These are phyloP conservation scores for pig (Sus scrofa) DNA, from an alignment of 2,113 vertebrate genomes.

Conservation along the genomic window T2T-Sscrofa CM000812.6:168327001-168327500, in stretches of 20 bases:
- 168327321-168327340: conserved; percentile 46
- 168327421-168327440: conserved; percentile 24
- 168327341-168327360: not conserved
- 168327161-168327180: conserved; percentile 58
- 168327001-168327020: conserved; percentile 82
- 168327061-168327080: conserved; percentile 66
- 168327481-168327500: not conserved
- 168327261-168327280: conserved; percentile 72
- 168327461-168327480: conserved; percentile 62
- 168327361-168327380: conserved; percentile 17
- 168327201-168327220: conserved; percentile 64
- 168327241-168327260: conserved; percentile 66
- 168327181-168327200: conserved; percentile 52
- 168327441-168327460: conserved; percentile 48
- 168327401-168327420: not conserved
- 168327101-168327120: conserved; percentile 60
- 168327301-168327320: not conserved
- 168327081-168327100: conserved; percentile 73
- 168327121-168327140: conserved; percentile 76
- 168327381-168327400: not conserved
- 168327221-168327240: conserved; percentile 29
- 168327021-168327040: conserved; percentile 83
- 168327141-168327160: conserved; percentile 40
- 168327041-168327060: conserved; percentile 85
- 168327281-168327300: conserved; percentile 58